Evolutionary conservation across 2,888 invertebrate genomes (phyloP).

Genomic region (Abscondita cerata): DNA sequence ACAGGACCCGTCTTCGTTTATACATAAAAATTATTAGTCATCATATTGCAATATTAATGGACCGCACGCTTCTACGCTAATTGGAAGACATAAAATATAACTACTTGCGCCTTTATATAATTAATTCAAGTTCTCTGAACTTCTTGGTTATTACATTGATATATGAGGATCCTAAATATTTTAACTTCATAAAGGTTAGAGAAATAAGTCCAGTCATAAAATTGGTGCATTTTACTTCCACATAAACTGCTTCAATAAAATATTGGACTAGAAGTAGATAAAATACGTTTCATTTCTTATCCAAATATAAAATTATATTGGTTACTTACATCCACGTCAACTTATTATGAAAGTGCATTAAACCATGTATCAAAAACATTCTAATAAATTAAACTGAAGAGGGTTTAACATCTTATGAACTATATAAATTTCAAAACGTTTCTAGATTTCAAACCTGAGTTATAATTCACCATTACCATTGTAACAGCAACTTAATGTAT

Average conservation of each 20-base stretch:
- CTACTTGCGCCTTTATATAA: slow-evolving; percentile 17
- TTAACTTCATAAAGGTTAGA: slow-evolving; percentile 6
- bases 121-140: slow-evolving; percentile 13
- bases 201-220: slow-evolving; percentile 6
- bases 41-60: slow-evolving; percentile 32
- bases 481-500: slow-evolving; percentile 31
- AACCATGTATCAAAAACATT: not conserved
- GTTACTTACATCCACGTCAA: not conserved
- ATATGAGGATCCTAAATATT: slow-evolving; percentile 1
- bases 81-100: slow-evolving; percentile 26
- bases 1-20: slow-evolving; percentile 31
- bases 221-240: slow-evolving; percentile 1
- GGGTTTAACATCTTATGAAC: not conserved
- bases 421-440: not conserved
- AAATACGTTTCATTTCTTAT: not conserved
- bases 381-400: too few species aligned
- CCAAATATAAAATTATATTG: slow-evolving; percentile 8
- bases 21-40: slow-evolving; percentile 36
- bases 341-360: not conserved
- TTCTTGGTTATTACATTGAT: slow-evolving; percentile 6
- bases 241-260: slow-evolving; percentile 5
- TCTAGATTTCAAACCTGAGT: slow-evolving; percentile 12
- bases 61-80: slow-evolving; percentile 27
- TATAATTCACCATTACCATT: slow-evolving; percentile 20
- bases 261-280: not conserved